phyloP scores from a whole-genome alignment of 2,797 vertebrate genomes.

The Leptatherina wallacei region DNA sequence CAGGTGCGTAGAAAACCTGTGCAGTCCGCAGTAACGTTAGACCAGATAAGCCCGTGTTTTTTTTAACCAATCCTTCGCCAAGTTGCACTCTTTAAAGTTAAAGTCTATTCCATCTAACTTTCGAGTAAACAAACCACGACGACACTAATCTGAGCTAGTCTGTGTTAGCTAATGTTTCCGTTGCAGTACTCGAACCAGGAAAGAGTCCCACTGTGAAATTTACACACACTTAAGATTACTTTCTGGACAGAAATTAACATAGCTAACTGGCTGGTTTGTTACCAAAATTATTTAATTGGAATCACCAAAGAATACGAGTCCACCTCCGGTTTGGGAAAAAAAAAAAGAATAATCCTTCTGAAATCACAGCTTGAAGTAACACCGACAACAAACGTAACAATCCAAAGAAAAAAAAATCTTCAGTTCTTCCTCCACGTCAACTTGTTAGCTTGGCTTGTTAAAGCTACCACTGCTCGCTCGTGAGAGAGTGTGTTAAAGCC shows the following conservation, averaged over 20 bases:
- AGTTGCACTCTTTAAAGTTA: neutral
- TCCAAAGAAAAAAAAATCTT: constrained; percentile 6
- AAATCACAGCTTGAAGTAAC: constrained; percentile 44
- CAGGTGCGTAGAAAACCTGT: constrained; percentile 41
- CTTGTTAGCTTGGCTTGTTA: constrained; percentile 56
- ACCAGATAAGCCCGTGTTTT: no score
- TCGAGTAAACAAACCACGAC: constrained; percentile 46
- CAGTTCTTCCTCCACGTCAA: constrained; percentile 75
- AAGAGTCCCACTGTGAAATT: constrained; percentile 72
- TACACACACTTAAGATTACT: constrained; percentile 74
- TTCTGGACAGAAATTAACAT: constrained; percentile 80
- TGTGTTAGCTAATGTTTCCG: constrained; percentile 85
- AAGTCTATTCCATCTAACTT: constrained; percentile 43
- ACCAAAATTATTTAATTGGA: constrained; percentile 28
- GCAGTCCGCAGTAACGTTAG: constrained; percentile 16
- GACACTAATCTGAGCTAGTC: constrained; percentile 61
- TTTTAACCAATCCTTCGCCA: constrained; percentile 1
- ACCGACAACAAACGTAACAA: constrained; percentile 15
- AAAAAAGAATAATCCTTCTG: constrained; percentile 43
- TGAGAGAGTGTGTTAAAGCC: constrained; percentile 35
- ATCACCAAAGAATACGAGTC: constrained; percentile 12
- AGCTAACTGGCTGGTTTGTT: constrained; percentile 62
- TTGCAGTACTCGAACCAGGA: constrained; percentile 74
- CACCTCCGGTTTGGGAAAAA: neutral
- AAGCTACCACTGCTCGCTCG: constrained; percentile 36